Percentiles rank a stretch among this genome's conserved stretches.
Conservation (phyloP, 2,797 vertebrate species). For the Clamator glandarius region DNA sequence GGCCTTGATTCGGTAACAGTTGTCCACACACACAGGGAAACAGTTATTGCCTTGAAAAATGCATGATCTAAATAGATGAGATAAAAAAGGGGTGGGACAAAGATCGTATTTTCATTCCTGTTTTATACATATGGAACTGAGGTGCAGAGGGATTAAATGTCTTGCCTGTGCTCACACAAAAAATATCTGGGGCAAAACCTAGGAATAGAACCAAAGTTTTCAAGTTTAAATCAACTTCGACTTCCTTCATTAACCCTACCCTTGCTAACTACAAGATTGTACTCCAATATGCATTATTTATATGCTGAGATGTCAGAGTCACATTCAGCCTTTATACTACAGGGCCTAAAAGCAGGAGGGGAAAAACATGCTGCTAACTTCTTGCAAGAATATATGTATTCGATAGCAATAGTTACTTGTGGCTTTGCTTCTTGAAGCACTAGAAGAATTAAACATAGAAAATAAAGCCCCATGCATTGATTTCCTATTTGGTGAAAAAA, state of each 20-base stretch:
- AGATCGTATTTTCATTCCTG: conserved; percentile 12
- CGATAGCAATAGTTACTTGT: neutral
- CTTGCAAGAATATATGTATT: neutral
- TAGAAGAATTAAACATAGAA: neutral
- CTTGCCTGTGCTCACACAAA: conserved; percentile 42
- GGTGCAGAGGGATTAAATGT: conserved; percentile 39
- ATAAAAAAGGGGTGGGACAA: conserved; percentile 9
- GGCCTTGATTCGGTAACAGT: neutral
- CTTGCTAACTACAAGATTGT: neutral
- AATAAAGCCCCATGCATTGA: neutral
- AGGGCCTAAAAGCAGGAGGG: neutral
- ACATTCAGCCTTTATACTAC: neutral
- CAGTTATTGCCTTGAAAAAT: neutral
- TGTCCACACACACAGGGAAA: neutral
- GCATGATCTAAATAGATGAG: neutral
- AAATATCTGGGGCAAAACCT: conserved; percentile 52
- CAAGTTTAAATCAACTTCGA: neutral
- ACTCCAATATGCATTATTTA: neutral
- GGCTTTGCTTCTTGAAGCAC: neutral
- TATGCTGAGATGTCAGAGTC: neutral
- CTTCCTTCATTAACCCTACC: conserved; percentile 21
- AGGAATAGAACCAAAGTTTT: conserved; percentile 9
- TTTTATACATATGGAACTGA: conserved; percentile 36
- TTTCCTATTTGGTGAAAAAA: neutral
- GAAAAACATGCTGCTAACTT: neutral